These are phyloP conservation scores for Nezara viridula DNA, from an alignment of 2,888 invertebrate species.

Conservation along the genomic window DNA sequence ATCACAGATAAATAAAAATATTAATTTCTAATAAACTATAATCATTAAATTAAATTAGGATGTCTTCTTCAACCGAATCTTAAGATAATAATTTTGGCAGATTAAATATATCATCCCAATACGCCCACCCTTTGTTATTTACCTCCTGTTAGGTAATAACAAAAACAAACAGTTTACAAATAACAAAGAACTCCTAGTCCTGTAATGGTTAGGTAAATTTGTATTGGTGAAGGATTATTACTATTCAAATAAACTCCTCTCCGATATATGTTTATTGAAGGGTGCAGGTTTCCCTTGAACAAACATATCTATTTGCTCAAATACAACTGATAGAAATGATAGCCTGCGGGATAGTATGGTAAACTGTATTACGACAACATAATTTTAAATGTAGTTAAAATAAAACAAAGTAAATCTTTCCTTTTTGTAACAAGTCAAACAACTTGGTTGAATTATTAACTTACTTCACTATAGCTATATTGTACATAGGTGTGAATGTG, in stretches of 20 bases:
- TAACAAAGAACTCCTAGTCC: neutral
- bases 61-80: neutral
- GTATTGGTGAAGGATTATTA: neutral
- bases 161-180: neutral
- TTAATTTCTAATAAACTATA: neutral
- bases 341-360: neutral
- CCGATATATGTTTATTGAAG: conserved; percentile 7
- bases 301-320: neutral
- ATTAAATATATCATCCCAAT: neutral
- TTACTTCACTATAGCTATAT: no score
- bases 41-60: neutral
- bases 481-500: no score
- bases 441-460: no score
- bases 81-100: neutral
- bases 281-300: neutral
- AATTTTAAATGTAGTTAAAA: neutral
- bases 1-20: no score
- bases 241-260: neutral
- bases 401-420: no score
- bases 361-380: neutral
- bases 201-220: neutral
- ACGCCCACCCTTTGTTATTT: neutral
- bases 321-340: neutral
- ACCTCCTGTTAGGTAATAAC: neutral
- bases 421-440: no score